Percentiles rank a stretch among this genome's conserved stretches.
These are phyloP conservation scores for Leucoraja ocellata DNA, from an alignment of 2,797 vertebrate genomes.

Conservation along the genomic window DNA sequence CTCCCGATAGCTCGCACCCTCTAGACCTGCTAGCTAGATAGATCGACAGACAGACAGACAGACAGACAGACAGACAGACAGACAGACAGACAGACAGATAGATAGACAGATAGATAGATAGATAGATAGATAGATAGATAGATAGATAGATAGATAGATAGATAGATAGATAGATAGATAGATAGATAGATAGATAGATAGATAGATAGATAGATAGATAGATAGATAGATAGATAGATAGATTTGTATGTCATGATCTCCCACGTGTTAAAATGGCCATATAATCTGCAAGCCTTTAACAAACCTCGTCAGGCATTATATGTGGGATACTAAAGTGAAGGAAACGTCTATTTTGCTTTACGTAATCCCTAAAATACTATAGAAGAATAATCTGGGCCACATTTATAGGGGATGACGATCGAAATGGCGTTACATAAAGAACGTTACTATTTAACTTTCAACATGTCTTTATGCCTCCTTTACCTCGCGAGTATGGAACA, in stretches of 20 bases:
- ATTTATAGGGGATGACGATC: not conserved
- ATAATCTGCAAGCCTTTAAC: not conserved
- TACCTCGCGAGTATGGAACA: not conserved
- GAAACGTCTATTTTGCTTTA: not conserved
- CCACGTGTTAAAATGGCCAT: not conserved
- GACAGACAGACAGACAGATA: too few species aligned
- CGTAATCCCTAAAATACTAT: not conserved
- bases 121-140: too few species aligned
- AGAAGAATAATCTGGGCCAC: not conserved
- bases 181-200: not conserved
- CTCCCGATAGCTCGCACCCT: too few species aligned
- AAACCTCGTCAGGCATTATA: not conserved
- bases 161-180: too few species aligned
- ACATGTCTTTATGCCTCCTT: not conserved
- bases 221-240: not conserved
- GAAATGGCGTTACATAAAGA: not conserved
- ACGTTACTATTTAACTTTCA: not conserved
- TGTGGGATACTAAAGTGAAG: not conserved
- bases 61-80: too few species aligned
- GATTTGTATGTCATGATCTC: not conserved
- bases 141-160: too few species aligned
- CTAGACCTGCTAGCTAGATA: too few species aligned
- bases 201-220: not conserved
- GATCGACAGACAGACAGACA: too few species aligned
- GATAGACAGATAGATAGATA: too few species aligned